Base-by-base conservation (phyloP, 2,888 invertebrate genomes). In the Corbicula japonica region DNA sequence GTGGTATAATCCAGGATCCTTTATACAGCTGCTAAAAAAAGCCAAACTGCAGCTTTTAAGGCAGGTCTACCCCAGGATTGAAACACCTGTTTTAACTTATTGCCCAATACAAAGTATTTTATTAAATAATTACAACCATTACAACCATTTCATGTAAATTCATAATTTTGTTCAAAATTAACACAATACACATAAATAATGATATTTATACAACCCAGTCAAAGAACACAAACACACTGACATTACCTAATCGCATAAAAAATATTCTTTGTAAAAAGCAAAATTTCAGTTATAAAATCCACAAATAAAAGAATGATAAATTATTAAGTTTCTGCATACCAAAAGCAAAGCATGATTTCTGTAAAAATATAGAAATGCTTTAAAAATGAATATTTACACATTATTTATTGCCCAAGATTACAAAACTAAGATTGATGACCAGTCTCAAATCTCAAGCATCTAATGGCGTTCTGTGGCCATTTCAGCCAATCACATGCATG, bases 271-370 rank as follows among this genome's bases (percentile, higher is more conserved):
- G 41, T 41, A 12, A 12, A 12, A 41, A 41, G 41, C 41, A 41
- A 15, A 15, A 12, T 15, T 8, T 12, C 8, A 41, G 8, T 41
- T 41, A 41, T 21, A 5, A 15, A 46, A 18, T 21, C 46, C 18
- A 18, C 21, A 21, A 21, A 41, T 41, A 15, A 41, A 12, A 41
- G 8, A 46, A 8, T 21, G 21, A 46, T 21, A 46, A 18, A 46
- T 10, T 50, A 26, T 26, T 15, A 50, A 23, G 12, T 26, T 12
- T 58, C 58, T 21, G 58, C 18, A 58, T 35, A 58, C 58, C 58
- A 58, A 2, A 58, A 58, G 58, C 58, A 58, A 58, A 58, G 58
- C 58, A 35, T 21, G 58, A 35, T 35, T 58, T 30, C 30, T 35
- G 35, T 58, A 38, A 58, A 23, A 12, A 58, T 21, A 12, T n/a